Evolutionary conservation across 2,888 invertebrate species (phyloP).

Genomic region (Spatulosminthurus flaviceps): DNA sequence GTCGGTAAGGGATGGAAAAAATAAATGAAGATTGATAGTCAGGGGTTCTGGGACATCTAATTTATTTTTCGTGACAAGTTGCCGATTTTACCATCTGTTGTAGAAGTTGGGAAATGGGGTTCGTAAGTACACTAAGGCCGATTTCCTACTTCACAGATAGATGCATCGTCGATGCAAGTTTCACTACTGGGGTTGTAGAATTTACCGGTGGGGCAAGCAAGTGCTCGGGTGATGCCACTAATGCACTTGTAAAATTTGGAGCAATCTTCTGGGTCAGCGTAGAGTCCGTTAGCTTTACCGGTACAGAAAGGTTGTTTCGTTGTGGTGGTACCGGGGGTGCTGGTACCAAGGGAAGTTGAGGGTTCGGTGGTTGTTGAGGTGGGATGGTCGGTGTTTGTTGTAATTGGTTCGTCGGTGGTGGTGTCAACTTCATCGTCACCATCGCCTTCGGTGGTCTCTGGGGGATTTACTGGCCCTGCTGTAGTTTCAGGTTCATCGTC

Average conservation of each 20-base stretch:
- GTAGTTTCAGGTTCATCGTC: neutral
- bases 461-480: too few relatives aligned
- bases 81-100: too few relatives aligned
- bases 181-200: neutral
- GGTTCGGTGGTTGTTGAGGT: neutral
- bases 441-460: neutral
- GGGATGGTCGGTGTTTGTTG: neutral
- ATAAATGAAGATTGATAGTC: too few relatives aligned
- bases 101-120: too few relatives aligned
- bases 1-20: too few relatives aligned
- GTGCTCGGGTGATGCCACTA: neutral
- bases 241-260: conserved; percentile 23
- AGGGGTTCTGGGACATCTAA: too few relatives aligned
- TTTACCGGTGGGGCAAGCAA: conserved; percentile 5
- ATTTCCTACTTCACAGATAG: neutral
- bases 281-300: conserved; percentile 16
- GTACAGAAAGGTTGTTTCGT: neutral
- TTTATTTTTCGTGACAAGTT: too few relatives aligned
- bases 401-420: neutral
- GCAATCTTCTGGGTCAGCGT: neutral
- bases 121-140: too few relatives aligned
- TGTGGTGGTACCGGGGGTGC: neutral
- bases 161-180: conserved; percentile 9
- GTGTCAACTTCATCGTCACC: neutral
- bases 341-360: too few relatives aligned